Conservation (phyloP, 2,797 vertebrate genomes). For the Erethizon dorsatum region DNA sequence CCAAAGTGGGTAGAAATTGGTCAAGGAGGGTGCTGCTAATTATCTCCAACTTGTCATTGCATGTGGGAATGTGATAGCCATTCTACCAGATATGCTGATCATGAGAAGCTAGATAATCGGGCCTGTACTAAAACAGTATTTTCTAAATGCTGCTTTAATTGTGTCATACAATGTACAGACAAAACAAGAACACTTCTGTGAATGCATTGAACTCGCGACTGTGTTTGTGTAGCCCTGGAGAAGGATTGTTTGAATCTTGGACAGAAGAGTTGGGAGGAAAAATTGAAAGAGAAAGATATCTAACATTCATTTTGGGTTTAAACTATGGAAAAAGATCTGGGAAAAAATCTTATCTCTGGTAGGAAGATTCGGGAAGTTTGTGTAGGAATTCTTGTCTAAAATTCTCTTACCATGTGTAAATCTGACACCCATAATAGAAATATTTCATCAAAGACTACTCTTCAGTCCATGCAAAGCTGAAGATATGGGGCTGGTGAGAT, state of each 20-base stretch:
- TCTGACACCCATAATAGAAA: neutral
- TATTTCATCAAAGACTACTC: neutral
- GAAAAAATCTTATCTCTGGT: neutral
- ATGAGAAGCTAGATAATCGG: neutral
- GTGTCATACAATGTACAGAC: neutral
- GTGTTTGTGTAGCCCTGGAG: neutral
- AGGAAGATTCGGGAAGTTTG: neutral
- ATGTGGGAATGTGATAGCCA: too few relatives aligned
- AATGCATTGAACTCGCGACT: neutral
- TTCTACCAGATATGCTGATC: neutral
- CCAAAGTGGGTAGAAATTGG: neutral
- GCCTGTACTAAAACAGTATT: neutral
- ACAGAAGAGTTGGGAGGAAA: neutral
- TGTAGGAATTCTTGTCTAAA: neutral
- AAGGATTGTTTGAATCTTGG: neutral
- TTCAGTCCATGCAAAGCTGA: neutral
- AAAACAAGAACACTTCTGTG: neutral
- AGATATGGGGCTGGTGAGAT: too few relatives aligned
- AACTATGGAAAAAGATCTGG: neutral
- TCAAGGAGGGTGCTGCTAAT: neutral
- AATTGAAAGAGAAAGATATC: neutral
- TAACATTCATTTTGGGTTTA: neutral
- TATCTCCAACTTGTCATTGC: neutral
- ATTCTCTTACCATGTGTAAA: neutral
- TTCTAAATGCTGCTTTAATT: slow-evolving; percentile 2